Evolutionary conservation across 1,140 invertebrate species (phyloP), one percentile per base, ranked within the genome.

Genomic region (Schlechtendalia chinensis): DNA sequence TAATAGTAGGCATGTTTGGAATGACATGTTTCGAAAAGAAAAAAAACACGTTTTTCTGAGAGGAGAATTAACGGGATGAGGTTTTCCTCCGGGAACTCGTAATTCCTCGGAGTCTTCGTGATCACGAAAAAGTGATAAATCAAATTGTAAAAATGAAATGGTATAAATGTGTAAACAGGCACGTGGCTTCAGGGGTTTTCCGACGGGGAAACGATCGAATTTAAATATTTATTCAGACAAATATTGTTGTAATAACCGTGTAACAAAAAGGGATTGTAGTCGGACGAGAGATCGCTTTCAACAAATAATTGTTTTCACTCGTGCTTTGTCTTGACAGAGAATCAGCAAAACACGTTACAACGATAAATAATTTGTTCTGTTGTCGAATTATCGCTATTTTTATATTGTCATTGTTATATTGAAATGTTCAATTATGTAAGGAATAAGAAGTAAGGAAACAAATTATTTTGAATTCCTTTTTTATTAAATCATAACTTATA

Each of bases 161-260:
- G 17, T 1, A 4, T n/a, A 67, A 67, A 67, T 67, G 16, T 22
- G n/a, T 1, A 45, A 67, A n/a, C 32, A 5, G 11, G 19, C 8
- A n/a, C n/a, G 32, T 14, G 19, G 32, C 32, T 22, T n/a, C 16
- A 1, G 53, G n/a, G 29, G 32, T 19, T 45, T 39, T 32, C 29
- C 11, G 32, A 39, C 5, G 10, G 17, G 10, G 29, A 65, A 65
- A 65, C 11, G 17, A 11, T 39, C 29, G 0, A 65, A 8, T 32
- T 65, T 47, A 22, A 69, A 47, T 69, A 69, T 69, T 69, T 69
- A 69, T 50, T 50, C 67, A 16, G n/a, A 24, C 14, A 69, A 50
- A 24, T 50, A 69, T 50, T 12, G 22, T 69, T 50, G 17, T 6
- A 24, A 69, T 50, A 47, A 67, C 45, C 12, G 5, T 22, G 11